Base-by-base conservation (phyloP, 1,140 invertebrate species). In the Drosophila baimaii region DNA sequence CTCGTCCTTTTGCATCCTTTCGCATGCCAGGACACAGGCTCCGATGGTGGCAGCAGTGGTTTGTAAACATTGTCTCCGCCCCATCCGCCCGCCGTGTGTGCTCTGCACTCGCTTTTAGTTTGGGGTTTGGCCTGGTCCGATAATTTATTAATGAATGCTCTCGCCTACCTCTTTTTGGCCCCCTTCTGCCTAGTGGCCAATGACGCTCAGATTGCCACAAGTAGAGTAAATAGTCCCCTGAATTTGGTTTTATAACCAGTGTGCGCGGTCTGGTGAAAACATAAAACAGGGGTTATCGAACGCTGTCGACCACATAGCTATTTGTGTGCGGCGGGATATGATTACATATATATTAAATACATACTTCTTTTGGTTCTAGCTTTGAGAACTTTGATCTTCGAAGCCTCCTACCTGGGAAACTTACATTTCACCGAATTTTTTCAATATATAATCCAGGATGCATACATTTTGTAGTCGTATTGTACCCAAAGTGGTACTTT, bases 81-180 rank as follows among this genome's bases (percentile, higher is more conserved):
- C 43, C 37, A 12, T 12, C 35, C n/a, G n/a, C n/a, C n/a, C n/a
- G n/a, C n/a, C 37, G 58, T 73, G 51, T 76, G 39, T 52, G 54
- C 54, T 44, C 21, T 70, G 46, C 37, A 41, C 58, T 62, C 54
- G 63, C 71, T 88, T 83, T 83, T 78, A 85, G 80, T 83, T 83
- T 79, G 83, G 56, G 79, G 83, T 52, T 77, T 70, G 71, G 76
- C 65, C 54, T 52, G 59, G 43, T 77, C 80, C 75, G 79, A 89
- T 86, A 86, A 86, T 88, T 86, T 86, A 86, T 86, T 86, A 86
- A 86, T 89, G 83, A 88, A 88, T 86, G 83, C 79, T 86, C 79
- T 86, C 77, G 74, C 83, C 83, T 82, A 76, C 66, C 76, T 72
- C 74, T 88, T 76, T 69, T 75, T 44, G 31, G 9, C 37, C 21